Evolutionary conservation across 2,797 vertebrate genomes (phyloP), one percentile per base, ranked within the genome.

Genomic region (Austrolebias charrua): DNA sequence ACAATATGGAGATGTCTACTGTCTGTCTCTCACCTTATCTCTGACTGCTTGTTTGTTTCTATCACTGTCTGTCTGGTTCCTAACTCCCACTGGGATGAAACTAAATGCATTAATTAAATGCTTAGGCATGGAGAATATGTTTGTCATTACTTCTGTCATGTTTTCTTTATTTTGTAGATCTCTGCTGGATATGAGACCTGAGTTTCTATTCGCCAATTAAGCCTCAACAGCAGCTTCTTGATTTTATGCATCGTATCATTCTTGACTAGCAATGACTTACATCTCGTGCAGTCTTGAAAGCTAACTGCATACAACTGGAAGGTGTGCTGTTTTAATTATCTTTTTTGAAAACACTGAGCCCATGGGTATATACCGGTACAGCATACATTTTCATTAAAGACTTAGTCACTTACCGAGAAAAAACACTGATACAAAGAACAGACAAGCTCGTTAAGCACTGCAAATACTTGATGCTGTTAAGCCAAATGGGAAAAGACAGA

Each of bases 301-400:
- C 71, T 85, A 86, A 83, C 76, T 76, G 60, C 63, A 66, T 57
- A 77, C 73, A 80, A 83, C 63, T 68, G 69, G 75, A 79, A 86
- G 79, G 77, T 80, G 82, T 76, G 83, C 38, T 75, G 0, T 61
- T 76, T 73, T 81, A 77, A 84, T 79, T 79, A 60, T 76, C 72
- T 70, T 55, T 45, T 44, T 50, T 58, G 72, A 71, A 74, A 78
- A 65, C 50, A 49, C 48, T 56, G 20, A 42, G 52, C 59, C 75
- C 63, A 59, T 69, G 75, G 67, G 77, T 70, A 55, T 40, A 76
- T 56, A n/a, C n/a, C n/a, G n/a, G n/a, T n/a, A 70, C 63, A 77
- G 66, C 46, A 66, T 29, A 56, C 33, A 29, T 58, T 63, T 58
- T 65, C 43, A 54, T 69, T 65, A 81, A 78, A 76, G 68, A 64